phyloP scores from a whole-genome alignment of 2,888 invertebrate species.

The Erebia epiphron region DNA sequence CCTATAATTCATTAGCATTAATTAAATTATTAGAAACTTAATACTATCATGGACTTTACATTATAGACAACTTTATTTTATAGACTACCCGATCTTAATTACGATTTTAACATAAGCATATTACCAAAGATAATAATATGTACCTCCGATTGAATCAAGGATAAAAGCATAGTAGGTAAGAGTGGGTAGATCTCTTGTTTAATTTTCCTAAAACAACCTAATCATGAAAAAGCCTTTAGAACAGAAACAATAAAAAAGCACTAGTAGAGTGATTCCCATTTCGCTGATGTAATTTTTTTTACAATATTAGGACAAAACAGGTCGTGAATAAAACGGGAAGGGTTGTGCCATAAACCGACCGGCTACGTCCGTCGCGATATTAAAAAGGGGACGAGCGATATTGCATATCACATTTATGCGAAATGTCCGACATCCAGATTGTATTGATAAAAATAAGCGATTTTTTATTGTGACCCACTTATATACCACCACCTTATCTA shows the following conservation, averaged over 20 bases:
- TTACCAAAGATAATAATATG: too few species aligned
- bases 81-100: too few species aligned
- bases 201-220: too few species aligned
- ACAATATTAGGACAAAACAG: slow-evolving; percentile 82
- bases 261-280: slow-evolving; percentile 44
- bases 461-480: slow-evolving; percentile 77
- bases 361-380: slow-evolving; percentile 80
- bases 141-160: too few species aligned
- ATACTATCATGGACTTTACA: too few species aligned
- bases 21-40: too few species aligned
- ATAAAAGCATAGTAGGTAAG: too few species aligned
- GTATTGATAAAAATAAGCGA: slow-evolving; percentile 83
- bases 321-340: slow-evolving; percentile 82
- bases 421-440: slow-evolving; percentile 82
- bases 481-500: slow-evolving; percentile 48
- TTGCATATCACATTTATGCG: slow-evolving; percentile 83
- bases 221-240: neutral
- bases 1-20: too few species aligned
- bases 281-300: slow-evolving; percentile 80
- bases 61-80: too few species aligned
- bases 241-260: slow-evolving; percentile 21
- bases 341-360: slow-evolving; percentile 82
- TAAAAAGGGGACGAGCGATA: slow-evolving; percentile 83
- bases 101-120: too few species aligned
- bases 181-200: too few species aligned